phyloP scores from a whole-genome alignment of 2,113 vertebrate genomes.

The Okapia johnstoni region DNA sequence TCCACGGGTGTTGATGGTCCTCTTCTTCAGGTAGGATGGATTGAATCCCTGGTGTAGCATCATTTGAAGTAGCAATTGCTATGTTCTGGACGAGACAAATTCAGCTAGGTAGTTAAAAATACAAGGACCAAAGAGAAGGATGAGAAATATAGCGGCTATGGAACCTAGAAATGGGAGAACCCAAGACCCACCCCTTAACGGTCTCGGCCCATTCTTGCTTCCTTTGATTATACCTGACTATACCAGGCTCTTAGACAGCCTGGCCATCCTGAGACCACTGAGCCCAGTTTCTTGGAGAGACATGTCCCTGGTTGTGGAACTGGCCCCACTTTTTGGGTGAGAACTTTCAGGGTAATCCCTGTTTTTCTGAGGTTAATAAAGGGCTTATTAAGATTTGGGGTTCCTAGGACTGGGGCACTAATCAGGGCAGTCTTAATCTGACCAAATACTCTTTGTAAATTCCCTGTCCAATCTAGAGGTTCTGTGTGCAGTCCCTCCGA shows the following conservation, averaged over 20 bases:
- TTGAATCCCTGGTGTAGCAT: not conserved
- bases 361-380: not conserved
- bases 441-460: not conserved
- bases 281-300: not conserved
- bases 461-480: not conserved
- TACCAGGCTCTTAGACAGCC: not conserved
- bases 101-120: not conserved
- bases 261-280: not conserved
- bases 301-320: not conserved
- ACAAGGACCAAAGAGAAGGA: not conserved
- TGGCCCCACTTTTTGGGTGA: not conserved
- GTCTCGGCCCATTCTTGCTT: not conserved
- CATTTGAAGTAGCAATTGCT: not conserved
- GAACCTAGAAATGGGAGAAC: not conserved
- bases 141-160: not conserved
- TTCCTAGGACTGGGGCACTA: not conserved
- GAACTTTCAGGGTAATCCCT: not conserved
- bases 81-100: not conserved
- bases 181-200: not conserved
- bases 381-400: not conserved
- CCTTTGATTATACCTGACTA: not conserved
- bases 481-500: not conserved
- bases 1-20: not conserved
- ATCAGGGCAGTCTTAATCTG: not conserved
- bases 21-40: not conserved